Evolutionary conservation across 2,113 vertebrate genomes (phyloP).

Genomic region (Tinamus guttatus): DNA sequence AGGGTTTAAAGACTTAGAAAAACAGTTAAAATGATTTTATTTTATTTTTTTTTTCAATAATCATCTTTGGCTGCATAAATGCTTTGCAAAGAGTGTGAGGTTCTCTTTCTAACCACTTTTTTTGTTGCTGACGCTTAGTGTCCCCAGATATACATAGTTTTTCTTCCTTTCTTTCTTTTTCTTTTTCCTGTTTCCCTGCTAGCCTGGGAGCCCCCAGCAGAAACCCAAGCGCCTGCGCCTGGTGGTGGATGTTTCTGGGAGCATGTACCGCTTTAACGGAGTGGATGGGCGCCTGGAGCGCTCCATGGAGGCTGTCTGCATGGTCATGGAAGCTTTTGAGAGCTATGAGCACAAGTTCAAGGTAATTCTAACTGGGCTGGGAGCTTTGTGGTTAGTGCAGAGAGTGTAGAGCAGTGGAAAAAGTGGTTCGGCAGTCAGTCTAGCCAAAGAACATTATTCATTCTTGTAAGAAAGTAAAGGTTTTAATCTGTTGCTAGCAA

Average conservation of each 20-base stretch:
- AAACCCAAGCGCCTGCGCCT: conserved; percentile 93
- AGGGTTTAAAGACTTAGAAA: background rate
- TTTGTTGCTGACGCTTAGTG: background rate
- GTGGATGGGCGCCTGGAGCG: conserved; percentile 92
- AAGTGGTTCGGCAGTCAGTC: background rate
- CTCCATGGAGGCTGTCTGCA: conserved; percentile 96
- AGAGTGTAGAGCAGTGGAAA: background rate
- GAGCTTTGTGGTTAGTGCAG: background rate
- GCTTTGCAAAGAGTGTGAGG: rapidly evolving
- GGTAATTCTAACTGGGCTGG: conserved; percentile 76
- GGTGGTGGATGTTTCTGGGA: conserved; percentile 92
- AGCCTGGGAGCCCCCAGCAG: conserved; percentile 92
- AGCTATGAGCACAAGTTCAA: conserved; percentile 96
- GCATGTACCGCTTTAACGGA: conserved; percentile 98
- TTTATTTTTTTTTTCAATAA: background rate
- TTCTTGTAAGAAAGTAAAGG: background rate
- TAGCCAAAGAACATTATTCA: conserved; percentile 36
- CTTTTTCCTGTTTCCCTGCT: background rate
- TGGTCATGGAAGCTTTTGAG: conserved; percentile 98
- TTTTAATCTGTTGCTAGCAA: conserved; percentile 39
- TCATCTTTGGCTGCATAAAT: background rate
- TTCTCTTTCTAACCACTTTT: background rate
- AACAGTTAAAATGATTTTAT: background rate
- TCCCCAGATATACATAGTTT: background rate
- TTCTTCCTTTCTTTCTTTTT: background rate